Evolutionary conservation across 2,797 vertebrate genomes (phyloP).

Genomic region (Parauchenoglanis punctatus): DNA sequence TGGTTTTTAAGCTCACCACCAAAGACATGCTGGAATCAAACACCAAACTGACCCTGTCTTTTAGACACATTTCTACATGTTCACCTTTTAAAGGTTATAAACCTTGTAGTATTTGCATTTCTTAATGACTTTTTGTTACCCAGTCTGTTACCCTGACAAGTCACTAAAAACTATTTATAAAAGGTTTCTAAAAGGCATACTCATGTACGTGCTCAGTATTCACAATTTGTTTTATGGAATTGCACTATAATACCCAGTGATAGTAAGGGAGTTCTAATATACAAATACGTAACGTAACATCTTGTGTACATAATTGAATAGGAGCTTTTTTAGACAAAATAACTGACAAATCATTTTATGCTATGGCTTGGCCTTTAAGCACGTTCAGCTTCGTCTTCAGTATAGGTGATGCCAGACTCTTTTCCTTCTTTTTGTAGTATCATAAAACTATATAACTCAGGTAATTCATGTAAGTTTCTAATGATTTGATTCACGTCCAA

Average conservation of each 20-base stretch:
- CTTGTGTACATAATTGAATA: not conserved
- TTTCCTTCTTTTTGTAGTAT: not conserved
- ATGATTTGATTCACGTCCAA: not conserved
- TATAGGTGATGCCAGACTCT: too few species aligned
- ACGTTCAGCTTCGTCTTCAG: not conserved
- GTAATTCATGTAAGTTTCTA: not conserved
- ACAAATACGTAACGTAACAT: not conserved
- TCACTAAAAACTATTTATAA: not conserved
- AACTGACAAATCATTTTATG: not conserved
- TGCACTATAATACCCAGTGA: not conserved
- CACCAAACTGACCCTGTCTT: not conserved
- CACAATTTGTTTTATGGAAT: not conserved
- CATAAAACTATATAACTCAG: not conserved
- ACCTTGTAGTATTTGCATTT: not conserved
- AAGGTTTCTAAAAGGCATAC: not conserved
- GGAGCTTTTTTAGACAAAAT: not conserved
- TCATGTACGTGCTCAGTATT: not conserved
- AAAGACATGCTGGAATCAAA: slow-evolving; percentile 54
- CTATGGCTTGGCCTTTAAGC: not conserved
- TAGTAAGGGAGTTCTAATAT: not conserved
- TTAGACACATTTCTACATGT: not conserved
- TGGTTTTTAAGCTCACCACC: slow-evolving; percentile 52
- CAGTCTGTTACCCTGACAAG: not conserved
- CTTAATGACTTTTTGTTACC: not conserved
- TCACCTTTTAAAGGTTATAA: not conserved